Evolutionary conservation across 2,113 vertebrate species (phyloP).

Genomic region (Otus sunia): DNA sequence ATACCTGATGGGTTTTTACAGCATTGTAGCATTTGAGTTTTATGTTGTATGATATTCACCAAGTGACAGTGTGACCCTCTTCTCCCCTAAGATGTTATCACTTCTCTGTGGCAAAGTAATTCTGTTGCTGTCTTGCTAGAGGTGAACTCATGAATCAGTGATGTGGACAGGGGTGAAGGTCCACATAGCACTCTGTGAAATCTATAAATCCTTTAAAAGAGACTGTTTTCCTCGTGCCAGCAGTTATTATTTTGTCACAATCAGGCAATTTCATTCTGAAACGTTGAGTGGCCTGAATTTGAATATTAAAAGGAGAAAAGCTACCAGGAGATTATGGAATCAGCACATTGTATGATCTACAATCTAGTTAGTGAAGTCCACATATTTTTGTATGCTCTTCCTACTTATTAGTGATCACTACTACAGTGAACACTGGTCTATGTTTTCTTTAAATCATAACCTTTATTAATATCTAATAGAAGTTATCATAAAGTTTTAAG

Average conservation of each 20-base stretch:
- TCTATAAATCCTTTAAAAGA: conserved; percentile 62
- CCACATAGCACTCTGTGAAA: conserved; percentile 48
- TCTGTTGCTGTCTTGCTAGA: conserved; percentile 65
- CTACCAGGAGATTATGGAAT: not conserved
- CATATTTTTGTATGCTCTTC: not conserved
- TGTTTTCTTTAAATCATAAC: not conserved
- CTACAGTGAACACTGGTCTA: not conserved
- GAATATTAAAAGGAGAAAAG: not conserved
- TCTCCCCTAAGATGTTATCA: conserved; percentile 64
- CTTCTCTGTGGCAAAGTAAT: conserved; percentile 70
- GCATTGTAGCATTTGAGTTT: conserved; percentile 37
- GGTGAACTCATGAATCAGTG: conserved; percentile 72
- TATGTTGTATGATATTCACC: conserved; percentile 58
- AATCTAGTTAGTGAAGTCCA: not conserved
- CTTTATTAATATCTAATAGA: not conserved
- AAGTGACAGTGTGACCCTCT: conserved; percentile 53
- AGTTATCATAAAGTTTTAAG: not conserved
- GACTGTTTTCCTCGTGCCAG: conserved; percentile 27
- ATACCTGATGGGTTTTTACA: conserved; percentile 61
- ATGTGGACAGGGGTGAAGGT: conserved; percentile 59
- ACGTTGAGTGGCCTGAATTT: not conserved
- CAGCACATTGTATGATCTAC: not conserved
- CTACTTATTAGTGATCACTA: not conserved
- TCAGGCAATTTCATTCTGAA: conserved; percentile 53
- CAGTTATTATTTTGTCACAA: conserved; percentile 26